phyloP scores from a whole-genome alignment of 1,140 invertebrate genomes.

The Epicauta chinensis region DNA sequence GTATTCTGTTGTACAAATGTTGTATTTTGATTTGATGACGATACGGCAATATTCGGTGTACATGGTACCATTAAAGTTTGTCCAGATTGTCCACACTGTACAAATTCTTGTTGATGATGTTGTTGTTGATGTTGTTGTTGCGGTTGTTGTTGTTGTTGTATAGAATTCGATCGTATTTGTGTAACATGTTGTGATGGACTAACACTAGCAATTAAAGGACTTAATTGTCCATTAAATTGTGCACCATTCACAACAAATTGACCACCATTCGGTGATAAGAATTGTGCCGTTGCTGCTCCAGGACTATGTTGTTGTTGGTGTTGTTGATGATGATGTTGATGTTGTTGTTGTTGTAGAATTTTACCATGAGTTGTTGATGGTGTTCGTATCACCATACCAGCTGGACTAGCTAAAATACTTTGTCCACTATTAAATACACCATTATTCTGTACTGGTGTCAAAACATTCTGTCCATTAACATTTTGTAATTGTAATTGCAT shows the following conservation, averaged over 20 bases:
- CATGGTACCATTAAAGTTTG: slow-evolving; percentile 72
- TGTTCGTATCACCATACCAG: slow-evolving; percentile 71
- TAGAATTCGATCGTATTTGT: slow-evolving; percentile 49
- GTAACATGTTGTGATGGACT: slow-evolving; percentile 61
- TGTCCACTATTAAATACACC: slow-evolving; percentile 51
- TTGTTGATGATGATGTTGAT: no score
- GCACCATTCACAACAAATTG: slow-evolving; percentile 70
- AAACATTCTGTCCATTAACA: slow-evolving; percentile 69
- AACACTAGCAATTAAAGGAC: slow-evolving; percentile 66
- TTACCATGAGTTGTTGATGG: slow-evolving; percentile 64
- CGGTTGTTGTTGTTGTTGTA: slow-evolving; percentile 1
- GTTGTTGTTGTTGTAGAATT: slow-evolving; percentile 56
- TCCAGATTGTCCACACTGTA: slow-evolving; percentile 64
- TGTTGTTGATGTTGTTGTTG: slow-evolving; percentile 36
- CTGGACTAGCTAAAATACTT: slow-evolving; percentile 59
- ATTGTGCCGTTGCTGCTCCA: slow-evolving; percentile 58
- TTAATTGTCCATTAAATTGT: slow-evolving; percentile 69
- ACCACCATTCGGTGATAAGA: slow-evolving; percentile 60
- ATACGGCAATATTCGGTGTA: slow-evolving; percentile 55
- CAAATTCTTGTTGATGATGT: slow-evolving; percentile 60
- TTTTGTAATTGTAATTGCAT: slow-evolving; percentile 74
- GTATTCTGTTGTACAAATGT: slow-evolving; percentile 67
- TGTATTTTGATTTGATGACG: slow-evolving; percentile 61
- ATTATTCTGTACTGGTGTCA: slow-evolving; percentile 65
- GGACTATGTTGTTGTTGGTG: slow-evolving; percentile 51